Evolutionary conservation across 2,888 invertebrate genomes (phyloP), one percentile per base, ranked within the genome.

Genomic region (Lacanobia wlatinum): DNA sequence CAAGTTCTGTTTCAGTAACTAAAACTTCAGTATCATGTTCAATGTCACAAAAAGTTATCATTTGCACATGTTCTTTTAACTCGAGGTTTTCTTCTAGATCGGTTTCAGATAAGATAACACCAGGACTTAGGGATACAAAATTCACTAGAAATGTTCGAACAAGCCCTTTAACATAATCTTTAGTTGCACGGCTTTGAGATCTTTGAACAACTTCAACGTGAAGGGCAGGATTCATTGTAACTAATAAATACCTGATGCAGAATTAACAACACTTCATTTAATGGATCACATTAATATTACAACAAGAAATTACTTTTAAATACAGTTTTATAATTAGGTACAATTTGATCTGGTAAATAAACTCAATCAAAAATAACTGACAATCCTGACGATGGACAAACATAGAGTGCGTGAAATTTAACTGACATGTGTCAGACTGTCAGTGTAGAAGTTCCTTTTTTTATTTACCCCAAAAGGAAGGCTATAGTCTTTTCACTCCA

Each of bases 171-270:
- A 96, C 80, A 48, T 83, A 86, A 12, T 93, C 92, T 70, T 92
- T 92, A 74, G 78, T 89, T 9, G 88, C 91, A 59, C 88, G 87
- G 76, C 95, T 95, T 71, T 91, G 87, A 76, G 83, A 87, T 78
- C 90, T 92, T 86, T 96, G 94, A 16, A 95, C 92, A 50, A 95
- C 90, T 90, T 96, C 96, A 34, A 95, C 91, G 61, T 95, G 94
- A 60, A 96, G 89, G 60, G 90, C 86, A 21, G 82, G 76, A 86
- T 87, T 90, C 94, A 94, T 94, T 38, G 52, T 70, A 48, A 76
- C 18, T 59, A 28, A 3, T 28, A 28, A 21, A 2, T 53, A 34
- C 43, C 43, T 43, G 43, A 8, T 43, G 14, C 23, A 16, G 7
- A 60, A 21, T 40, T 40, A 72, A 38, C 4, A 58, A 64, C 16